Evolutionary conservation across 2,113 vertebrate species (phyloP), one percentile per base, ranked within the genome.

Genomic region (Lanius ludovicianus): DNA sequence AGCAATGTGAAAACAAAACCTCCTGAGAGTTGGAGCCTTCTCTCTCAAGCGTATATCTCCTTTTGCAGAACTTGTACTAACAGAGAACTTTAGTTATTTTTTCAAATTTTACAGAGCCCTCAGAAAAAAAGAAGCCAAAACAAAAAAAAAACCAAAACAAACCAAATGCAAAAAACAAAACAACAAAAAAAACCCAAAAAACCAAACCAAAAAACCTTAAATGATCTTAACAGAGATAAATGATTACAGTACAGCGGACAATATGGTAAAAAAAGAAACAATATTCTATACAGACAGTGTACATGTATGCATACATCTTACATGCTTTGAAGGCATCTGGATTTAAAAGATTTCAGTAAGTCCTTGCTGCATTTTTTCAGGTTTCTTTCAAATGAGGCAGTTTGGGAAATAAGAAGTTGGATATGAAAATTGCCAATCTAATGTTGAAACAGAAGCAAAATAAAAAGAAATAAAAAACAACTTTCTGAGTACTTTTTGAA

Each of bases 251-350:
- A 70, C 21, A 63, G 25, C 12, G 76, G 27, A 52, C 20, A 60
- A 55, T 47, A 41, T 13, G 27, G 28, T 57, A 77, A 60, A 89
- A 1, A 7, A 63, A 75, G 59, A 47, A 24, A 75, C 4, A 76
- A 89, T 27, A 2, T 46, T 91, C 33, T 47, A 37, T 31, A 25
- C 3, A 57, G 23, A 28, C 5, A 70, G 7, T 21, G 11, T 37
- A n/a, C 0, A 1, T 41, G 4, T 15, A 39, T n/a, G 6, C 5
- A 37, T 28, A 16, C 4, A 7, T 57, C 8, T 28, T 68, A 46
- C 2, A 25, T 53, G 25, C 10, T 82, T 6, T 63, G 55, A 50
- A 82, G 74, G 2, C 18, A 24, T 30, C 39, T 74, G 16, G 11
- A 81, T 59, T 63, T 70, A 35, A 55, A 88, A 81, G 7, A 53